Evolutionary conservation across 1,140 invertebrate species (phyloP), one percentile per base, ranked within the genome.

Genomic region (Fragariocoptes setiger): DNA sequence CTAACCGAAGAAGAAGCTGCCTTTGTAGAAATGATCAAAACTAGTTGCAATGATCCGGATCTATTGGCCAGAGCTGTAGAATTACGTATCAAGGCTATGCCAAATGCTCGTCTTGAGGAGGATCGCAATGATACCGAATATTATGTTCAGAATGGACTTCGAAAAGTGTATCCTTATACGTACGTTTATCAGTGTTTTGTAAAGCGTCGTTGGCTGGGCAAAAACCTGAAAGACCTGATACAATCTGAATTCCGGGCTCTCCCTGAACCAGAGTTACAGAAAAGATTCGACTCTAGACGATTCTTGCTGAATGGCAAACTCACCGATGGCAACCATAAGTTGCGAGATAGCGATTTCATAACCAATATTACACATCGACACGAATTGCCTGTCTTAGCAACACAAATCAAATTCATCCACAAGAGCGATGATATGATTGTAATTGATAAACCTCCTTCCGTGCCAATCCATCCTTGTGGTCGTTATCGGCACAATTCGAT

Each of bases 361-460:
- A 76, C 82, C 42, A 88, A 94, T 58, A 71, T 78, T 51, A 77
- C 39, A 17, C 48, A 51, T 45, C 43, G 51, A 22, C 51, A 52
- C 37, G 51, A 52, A 47, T 42, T 48, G 8, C 47, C 51, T 8
- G 51, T 52, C 14, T 25, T 49, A n/a, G 51, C 72, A 60, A 71
- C 77, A 64, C 72, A 74, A 55, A 78, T 94, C 64, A 74, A 76
- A 60, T 75, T 99, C 61, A 73, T 97, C 57, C 74, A 80, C 65
- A 80, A 90, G 67, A 80, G 82, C 67, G 78, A 90, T 61, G 80
- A 95, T 66, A 69, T 94, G 64, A 71, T 97, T 60, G 90, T 97
- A 58, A 76, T 99, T 57, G 86, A 99, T 70, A 99, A 99, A 71
- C 90, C 92, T 53, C 76, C 86, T 56, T 97, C 88, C 60, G 86